These are phyloP conservation scores for Mesochorus sp. DNA, from an alignment of 2,888 invertebrate species.

Conservation along the genomic window DNA sequence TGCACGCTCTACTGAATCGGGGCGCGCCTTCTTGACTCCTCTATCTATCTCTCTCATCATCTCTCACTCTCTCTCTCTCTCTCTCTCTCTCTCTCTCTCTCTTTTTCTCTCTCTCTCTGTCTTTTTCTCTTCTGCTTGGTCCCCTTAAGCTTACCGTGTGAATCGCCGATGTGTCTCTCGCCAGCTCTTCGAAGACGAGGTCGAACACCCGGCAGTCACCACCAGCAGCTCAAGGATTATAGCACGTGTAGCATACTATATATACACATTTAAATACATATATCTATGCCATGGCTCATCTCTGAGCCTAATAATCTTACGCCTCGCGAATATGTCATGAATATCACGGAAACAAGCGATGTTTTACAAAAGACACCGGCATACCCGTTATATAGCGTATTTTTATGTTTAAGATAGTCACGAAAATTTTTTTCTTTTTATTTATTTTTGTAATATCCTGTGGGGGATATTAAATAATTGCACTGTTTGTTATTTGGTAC, in stretches of 20 bases:
- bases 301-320: conserved; percentile 70
- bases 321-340: conserved; percentile 79
- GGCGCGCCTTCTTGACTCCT: conserved; percentile 42
- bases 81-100: not conserved
- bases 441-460: no score
- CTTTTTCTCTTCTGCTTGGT: not conserved
- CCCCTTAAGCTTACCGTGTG: conserved; percentile 29
- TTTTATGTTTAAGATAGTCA: no score
- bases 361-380: conserved; percentile 69
- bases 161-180: conserved; percentile 38
- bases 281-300: not conserved
- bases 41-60: not conserved
- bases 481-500: no score
- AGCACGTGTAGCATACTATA: conserved; percentile 28
- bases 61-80: not conserved
- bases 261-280: conserved; percentile 3
- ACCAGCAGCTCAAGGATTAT: conserved; percentile 45
- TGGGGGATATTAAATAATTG: no score
- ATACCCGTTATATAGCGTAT: conserved; percentile 66
- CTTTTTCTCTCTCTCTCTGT: not conserved
- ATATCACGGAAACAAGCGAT: conserved; percentile 74
- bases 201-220: conserved; percentile 53
- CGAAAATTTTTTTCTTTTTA: no score
- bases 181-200: conserved; percentile 38
- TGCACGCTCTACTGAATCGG: conserved; percentile 48